Evolutionary conservation across 1,140 invertebrate genomes (phyloP), one percentile per base, ranked within the genome.

Genomic region (Monochamus saltuarius): DNA sequence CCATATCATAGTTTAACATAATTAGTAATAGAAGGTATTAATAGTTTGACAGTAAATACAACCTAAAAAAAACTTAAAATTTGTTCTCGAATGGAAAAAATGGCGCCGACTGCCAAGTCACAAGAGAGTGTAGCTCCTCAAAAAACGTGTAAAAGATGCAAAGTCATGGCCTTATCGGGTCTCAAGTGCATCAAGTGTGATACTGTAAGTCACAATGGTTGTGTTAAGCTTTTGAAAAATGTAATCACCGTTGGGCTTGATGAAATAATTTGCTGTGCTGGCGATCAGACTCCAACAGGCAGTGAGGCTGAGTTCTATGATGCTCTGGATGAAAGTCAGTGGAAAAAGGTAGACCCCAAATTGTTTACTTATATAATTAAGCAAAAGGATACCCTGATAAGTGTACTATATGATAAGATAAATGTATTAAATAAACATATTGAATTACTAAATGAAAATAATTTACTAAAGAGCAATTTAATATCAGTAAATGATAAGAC

Each of bases 251-350:
- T 17, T n/a, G 34, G n/a, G 29, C 29, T 35, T 14, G 36, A 51
- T 51, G 49, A 51, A 51, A 35, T 51, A 34, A 37, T 51, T 51
- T 51, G 49, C 36, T 51, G 49, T 51, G 34, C 49, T 35, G 16
- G n/a, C 11, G 49, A 35, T 7, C 49, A 51, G 16, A 34, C 29
- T n/a, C 4, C 35, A n/a, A 4, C 34, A 35, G 49, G 36, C 36
- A 17, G 22, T 13, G 34, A 51, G 29, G n/a, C 36, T n/a, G 34
- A 51, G 11, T 51, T 34, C n/a, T 51, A 35, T 35, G 49, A 13
- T 51, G 34, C 49, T 4, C 11, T 34, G n/a, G 49, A 51, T 35
- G 34, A 51, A 51, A 40, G 14, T 16, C 49, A 51, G 11, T n/a
- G 29, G n/a, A 51, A 7, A 35, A 11, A 51, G 34, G 29, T 37